These are phyloP conservation scores for Lutraria rhynchaena DNA, from an alignment of 1,140 invertebrate genomes.

Conservation along the genomic window DNA sequence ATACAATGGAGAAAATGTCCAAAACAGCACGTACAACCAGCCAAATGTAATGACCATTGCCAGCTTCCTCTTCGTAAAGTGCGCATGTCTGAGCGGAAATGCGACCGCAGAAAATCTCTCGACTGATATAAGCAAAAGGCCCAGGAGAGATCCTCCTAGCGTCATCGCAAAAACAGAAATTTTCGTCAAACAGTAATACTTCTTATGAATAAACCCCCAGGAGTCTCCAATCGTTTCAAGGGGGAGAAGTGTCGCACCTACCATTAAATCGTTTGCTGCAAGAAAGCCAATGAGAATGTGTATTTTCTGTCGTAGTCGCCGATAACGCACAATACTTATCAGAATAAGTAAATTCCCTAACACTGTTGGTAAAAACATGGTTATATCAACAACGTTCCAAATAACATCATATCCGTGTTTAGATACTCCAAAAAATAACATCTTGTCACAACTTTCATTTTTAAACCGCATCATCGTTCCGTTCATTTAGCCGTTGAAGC, in stretches of 20 bases:
- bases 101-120: constrained; percentile 7
- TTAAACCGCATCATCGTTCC: constrained; percentile 2
- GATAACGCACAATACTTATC: not conserved
- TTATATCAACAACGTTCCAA: constrained; percentile 1
- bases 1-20: constrained; percentile 3
- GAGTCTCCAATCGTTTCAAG: not conserved
- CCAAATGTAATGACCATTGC: not conserved
- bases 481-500: no score
- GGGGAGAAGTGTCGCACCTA: constrained; percentile 9
- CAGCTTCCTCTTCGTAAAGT: constrained; percentile 5
- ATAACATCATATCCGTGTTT: constrained; percentile 3
- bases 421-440: constrained; percentile 12
- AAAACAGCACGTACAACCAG: constrained; percentile 20
- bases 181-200: constrained; percentile 30
- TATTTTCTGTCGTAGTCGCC: constrained; percentile 1
- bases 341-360: constrained; percentile 16
- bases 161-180: not conserved
- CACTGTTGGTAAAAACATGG: constrained; percentile 29
- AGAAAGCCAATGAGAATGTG: constrained; percentile 24
- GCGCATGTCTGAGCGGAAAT: constrained; percentile 24
- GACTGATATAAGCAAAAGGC: constrained; percentile 5
- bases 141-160: not conserved
- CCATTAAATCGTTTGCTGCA: constrained; percentile 5
- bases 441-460: constrained; percentile 25
- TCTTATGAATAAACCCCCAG: not conserved